Percentiles rank a stretch among this genome's conserved stretches.
phyloP scores from a whole-genome alignment of 2,888 invertebrate species.

The Rhagophthalmus giganteus region DNA sequence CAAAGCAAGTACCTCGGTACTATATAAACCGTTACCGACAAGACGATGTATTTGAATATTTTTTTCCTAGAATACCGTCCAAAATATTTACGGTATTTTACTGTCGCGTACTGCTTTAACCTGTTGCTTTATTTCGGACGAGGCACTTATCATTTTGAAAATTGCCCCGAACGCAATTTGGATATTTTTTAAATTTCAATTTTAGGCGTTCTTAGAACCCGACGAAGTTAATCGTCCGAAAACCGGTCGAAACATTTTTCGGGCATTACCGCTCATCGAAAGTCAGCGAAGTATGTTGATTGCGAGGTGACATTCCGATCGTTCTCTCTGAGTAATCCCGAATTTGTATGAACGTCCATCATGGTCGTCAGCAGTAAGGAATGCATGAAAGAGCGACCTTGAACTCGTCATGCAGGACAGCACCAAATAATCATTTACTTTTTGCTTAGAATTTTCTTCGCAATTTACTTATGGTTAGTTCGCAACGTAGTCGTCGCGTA shows the following conservation, averaged over 20 bases:
- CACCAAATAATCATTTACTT: conserved; percentile 13
- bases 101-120: too few species aligned
- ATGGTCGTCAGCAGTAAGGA: conserved; percentile 20
- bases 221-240: conserved; percentile 1
- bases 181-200: neutral
- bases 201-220: conserved; percentile 1
- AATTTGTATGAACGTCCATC: conserved; percentile 23
- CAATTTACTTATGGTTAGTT: too few species aligned
- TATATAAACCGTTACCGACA: conserved; percentile 7
- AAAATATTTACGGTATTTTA: too few species aligned
- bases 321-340: conserved; percentile 27
- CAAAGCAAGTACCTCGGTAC: conserved; percentile 17
- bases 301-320: conserved; percentile 23
- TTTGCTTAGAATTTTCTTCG: conserved; percentile 1
- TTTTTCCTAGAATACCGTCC: too few species aligned
- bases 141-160: neutral
- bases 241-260: conserved; percentile 8
- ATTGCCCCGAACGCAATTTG: neutral
- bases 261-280: conserved; percentile 14
- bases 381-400: conserved; percentile 24
- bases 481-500: neutral
- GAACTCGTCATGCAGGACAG: conserved; percentile 20
- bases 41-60: too few species aligned
- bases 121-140: too few species aligned
- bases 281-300: conserved; percentile 25